These are phyloP conservation scores for Tiaroga cobitis DNA, from an alignment of 2,797 vertebrate genomes.

Conservation along the genomic window DNA sequence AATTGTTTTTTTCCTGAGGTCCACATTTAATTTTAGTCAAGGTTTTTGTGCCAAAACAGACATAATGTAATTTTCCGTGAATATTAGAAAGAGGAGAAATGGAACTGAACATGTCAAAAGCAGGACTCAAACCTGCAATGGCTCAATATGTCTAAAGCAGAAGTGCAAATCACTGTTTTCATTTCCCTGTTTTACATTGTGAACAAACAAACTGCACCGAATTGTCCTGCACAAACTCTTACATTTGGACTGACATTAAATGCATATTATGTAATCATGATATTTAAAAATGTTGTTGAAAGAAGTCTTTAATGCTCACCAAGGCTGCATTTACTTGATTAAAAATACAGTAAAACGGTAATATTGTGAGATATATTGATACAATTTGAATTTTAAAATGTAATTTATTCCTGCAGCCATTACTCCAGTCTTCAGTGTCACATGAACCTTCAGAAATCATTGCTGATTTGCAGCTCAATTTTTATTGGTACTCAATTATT, in stretches of 20 bases:
- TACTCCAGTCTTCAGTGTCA: too few relatives aligned
- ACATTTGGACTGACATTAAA: not conserved
- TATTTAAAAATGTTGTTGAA: too few relatives aligned
- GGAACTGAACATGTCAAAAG: not conserved
- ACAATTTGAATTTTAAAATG: too few relatives aligned
- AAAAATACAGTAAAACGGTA: too few relatives aligned
- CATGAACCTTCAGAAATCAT: too few relatives aligned
- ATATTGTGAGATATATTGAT: too few relatives aligned
- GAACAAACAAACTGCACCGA: not conserved
- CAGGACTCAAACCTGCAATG: not conserved
- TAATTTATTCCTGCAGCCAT: too few relatives aligned
- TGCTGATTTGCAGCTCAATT: not conserved
- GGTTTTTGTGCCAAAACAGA: not conserved
- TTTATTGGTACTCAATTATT: not conserved
- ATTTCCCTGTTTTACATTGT: not conserved
- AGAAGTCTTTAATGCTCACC: too few relatives aligned
- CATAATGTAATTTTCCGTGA: not conserved
- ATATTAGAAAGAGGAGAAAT: not conserved
- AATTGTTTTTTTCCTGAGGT: not conserved
- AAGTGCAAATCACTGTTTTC: not conserved
- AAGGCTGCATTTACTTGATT: too few relatives aligned
- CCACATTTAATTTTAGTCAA: slow-evolving; percentile 22
- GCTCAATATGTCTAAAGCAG: not conserved
- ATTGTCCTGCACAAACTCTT: not conserved
- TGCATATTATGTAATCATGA: too few relatives aligned